Conservation (phyloP, 2,888 invertebrate genomes). For the Acanthosoma haemorrhoidale region DNA sequence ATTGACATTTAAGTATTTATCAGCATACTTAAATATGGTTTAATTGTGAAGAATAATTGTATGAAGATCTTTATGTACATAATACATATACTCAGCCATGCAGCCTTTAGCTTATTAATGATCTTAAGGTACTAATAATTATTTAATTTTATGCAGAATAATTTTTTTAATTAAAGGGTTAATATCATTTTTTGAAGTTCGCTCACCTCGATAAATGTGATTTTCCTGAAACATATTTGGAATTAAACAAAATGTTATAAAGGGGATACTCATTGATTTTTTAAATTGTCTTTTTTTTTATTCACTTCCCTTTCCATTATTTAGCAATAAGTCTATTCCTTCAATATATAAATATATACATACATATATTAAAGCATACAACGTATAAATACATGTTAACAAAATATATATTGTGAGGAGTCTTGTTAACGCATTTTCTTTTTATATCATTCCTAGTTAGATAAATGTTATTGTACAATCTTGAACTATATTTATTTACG, state of each 20-base stretch:
- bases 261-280: not conserved
- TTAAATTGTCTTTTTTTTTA: not conserved
- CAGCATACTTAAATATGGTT: not conserved
- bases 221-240: not conserved
- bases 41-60: too few species aligned
- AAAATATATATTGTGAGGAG: not conserved
- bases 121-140: conserved; percentile 3
- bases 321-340: not conserved
- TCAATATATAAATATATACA: not conserved
- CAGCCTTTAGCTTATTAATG: not conserved
- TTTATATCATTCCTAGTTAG: conserved; percentile 6
- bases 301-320: not conserved
- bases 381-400: not conserved
- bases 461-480: not conserved
- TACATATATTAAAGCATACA: not conserved
- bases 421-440: not conserved
- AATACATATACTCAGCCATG: conserved; percentile 11
- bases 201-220: not conserved
- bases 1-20: not conserved
- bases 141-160: not conserved
- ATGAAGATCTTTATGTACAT: not conserved
- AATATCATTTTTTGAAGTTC: not conserved
- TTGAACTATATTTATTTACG: not conserved
- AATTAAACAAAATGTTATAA: not conserved
- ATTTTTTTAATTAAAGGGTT: not conserved